A percentile compares a stretch with the other conserved stretches of the same genome.
These are phyloP conservation scores for Ranitomeya imitator DNA, from an alignment of 2,113 vertebrate species.

Conservation along the genomic window DNA sequence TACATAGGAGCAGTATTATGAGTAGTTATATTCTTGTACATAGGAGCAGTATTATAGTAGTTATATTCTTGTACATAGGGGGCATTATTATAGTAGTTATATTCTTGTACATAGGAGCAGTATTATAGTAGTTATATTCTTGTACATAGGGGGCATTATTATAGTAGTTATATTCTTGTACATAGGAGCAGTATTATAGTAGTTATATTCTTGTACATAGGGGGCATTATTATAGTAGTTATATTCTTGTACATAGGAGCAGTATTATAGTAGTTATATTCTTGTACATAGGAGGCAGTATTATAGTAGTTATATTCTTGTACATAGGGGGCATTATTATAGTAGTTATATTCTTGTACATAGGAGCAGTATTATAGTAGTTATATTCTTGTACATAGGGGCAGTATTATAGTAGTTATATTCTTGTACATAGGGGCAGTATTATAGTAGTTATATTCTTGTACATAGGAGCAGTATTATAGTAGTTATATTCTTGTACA, in stretches of 20 bases:
- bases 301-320: slow-evolving; percentile 14
- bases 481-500: not conserved
- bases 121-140: too few relatives aligned
- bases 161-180: slow-evolving; percentile 11
- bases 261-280: not conserved
- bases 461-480: not conserved
- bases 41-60: slow-evolving; percentile 2
- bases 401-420: slow-evolving; percentile 2
- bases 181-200: not conserved
- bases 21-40: slow-evolving; percentile 9
- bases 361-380: slow-evolving; percentile 11
- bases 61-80: not conserved
- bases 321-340: not conserved
- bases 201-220: not conserved
- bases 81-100: not conserved
- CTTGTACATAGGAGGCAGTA: not conserved
- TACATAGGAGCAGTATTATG: slow-evolving; percentile 5
- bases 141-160: not conserved
- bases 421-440: not conserved
- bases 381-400: not conserved
- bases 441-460: slow-evolving; percentile 17
- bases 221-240: slow-evolving; percentile 7
- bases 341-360: not conserved
- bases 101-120: not conserved
- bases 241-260: not conserved